phyloP scores from a whole-genome alignment of 2,888 invertebrate species.

The Junonia oenone region DNA sequence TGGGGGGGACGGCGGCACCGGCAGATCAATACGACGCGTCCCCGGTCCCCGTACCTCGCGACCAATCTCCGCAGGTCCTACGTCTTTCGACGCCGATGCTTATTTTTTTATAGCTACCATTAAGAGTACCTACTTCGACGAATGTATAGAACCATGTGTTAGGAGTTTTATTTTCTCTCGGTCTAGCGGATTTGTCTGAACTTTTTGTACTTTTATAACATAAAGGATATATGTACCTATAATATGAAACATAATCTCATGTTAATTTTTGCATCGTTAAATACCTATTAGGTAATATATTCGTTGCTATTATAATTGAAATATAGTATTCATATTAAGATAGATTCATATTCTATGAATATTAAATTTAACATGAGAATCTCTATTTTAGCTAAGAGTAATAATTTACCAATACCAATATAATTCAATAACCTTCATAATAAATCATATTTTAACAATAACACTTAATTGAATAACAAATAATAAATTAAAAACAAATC shows the following conservation, averaged over 20 bases:
- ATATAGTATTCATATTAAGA: too few relatives aligned
- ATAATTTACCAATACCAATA: too few relatives aligned
- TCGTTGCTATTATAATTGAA: too few relatives aligned
- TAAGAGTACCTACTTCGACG: slow-evolving; percentile 64
- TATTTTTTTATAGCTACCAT: slow-evolving; percentile 73
- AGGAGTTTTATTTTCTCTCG: slow-evolving; percentile 37
- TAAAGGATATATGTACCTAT: background rate
- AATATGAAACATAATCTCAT: too few relatives aligned
- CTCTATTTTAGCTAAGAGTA: too few relatives aligned
- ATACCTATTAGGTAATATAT: too few relatives aligned
- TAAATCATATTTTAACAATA: background rate
- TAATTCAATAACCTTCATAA: background rate
- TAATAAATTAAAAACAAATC: background rate
- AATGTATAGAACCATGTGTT: slow-evolving; percentile 71
- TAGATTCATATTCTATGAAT: too few relatives aligned
- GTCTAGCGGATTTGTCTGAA: slow-evolving; percentile 35
- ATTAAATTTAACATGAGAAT: too few relatives aligned
- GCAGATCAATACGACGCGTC: slow-evolving; percentile 47
- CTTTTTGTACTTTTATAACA: background rate
- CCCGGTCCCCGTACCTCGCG: slow-evolving; percentile 47
- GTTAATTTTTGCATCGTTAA: too few relatives aligned
- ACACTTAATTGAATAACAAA: background rate
- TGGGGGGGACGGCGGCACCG: slow-evolving; percentile 23
- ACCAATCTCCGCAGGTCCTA: slow-evolving; percentile 73
- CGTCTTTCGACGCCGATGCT: slow-evolving; percentile 76